Conservation (phyloP, 2,797 vertebrate genomes). For the Monodelphis domestica region DNA sequence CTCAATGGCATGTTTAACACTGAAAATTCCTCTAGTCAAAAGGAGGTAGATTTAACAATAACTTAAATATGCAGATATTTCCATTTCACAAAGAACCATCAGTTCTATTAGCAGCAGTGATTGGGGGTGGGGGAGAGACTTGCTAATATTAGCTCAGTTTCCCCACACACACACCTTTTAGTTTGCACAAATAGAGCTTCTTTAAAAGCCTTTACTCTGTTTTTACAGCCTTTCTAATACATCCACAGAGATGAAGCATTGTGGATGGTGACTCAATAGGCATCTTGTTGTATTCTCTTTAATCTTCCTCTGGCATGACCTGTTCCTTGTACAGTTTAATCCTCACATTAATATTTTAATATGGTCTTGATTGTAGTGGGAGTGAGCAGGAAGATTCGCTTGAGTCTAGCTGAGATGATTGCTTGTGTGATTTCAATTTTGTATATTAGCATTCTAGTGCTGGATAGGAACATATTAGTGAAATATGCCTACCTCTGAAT, state of each 20-base stretch:
- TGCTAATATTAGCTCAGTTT: not conserved
- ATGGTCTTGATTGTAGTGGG: constrained; percentile 58
- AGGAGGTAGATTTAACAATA: constrained; percentile 13
- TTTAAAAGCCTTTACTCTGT: not conserved
- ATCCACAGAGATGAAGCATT: constrained; percentile 36
- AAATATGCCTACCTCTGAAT: constrained; percentile 52
- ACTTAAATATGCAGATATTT: constrained; percentile 16
- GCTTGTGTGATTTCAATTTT: constrained; percentile 64
- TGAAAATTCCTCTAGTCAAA: constrained; percentile 36
- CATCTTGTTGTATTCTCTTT: constrained; percentile 52
- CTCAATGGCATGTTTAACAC: not conserved
- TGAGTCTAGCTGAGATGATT: constrained; percentile 47
- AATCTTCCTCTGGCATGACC: constrained; percentile 68
- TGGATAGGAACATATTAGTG: constrained; percentile 62
- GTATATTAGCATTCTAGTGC: constrained; percentile 30
- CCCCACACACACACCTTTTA: not conserved
- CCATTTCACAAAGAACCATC: constrained; percentile 9
- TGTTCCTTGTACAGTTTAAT: constrained; percentile 71
- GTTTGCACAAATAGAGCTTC: constrained; percentile 54
- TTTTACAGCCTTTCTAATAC: constrained; percentile 51
- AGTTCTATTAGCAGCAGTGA: constrained; percentile 17
- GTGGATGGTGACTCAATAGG: constrained; percentile 52
- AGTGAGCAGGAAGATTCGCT: constrained; percentile 64
- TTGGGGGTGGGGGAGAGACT: not conserved
- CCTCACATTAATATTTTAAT: constrained; percentile 80